Evolutionary conservation across 2,113 vertebrate species (phyloP).

Genomic region (Eleginops maclovinus): DNA sequence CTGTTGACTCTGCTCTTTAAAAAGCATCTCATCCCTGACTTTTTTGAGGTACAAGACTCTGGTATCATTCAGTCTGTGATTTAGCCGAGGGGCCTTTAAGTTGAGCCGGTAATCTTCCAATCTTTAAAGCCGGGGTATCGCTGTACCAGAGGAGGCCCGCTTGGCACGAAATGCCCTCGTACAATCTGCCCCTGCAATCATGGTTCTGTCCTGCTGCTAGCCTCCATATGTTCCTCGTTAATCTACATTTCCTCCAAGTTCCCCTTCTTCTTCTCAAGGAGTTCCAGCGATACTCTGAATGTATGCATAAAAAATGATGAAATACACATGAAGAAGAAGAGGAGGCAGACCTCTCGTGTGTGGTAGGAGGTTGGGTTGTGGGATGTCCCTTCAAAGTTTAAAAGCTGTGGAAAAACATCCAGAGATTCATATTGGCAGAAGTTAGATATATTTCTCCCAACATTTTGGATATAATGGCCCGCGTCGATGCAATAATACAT

Average conservation of each 20-base stretch:
- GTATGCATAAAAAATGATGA: not conserved
- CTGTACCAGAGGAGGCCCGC: not conserved
- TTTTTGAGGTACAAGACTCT: not conserved
- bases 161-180: no score
- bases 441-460: not conserved
- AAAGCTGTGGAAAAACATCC: not conserved
- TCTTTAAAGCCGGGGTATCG: conserved; percentile 5
- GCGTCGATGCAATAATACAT: not conserved
- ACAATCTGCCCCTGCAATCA: not conserved
- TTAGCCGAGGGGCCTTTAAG: not conserved
- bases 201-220: not conserved
- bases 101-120: not conserved
- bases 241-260: not conserved
- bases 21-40: not conserved
- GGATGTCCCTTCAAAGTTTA: not conserved
- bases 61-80: not conserved
- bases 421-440: not conserved
- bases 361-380: not conserved
- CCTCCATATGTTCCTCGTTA: conserved; percentile 45
- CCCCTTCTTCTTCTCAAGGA: not conserved
- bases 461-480: not conserved
- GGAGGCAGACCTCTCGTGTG: not conserved
- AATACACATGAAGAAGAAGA: conserved; percentile 9
- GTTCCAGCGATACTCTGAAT: conserved; percentile 13
- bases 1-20: no score